phyloP scores from a whole-genome alignment of 2,113 vertebrate species.

The Menidia beryllina region DNA sequence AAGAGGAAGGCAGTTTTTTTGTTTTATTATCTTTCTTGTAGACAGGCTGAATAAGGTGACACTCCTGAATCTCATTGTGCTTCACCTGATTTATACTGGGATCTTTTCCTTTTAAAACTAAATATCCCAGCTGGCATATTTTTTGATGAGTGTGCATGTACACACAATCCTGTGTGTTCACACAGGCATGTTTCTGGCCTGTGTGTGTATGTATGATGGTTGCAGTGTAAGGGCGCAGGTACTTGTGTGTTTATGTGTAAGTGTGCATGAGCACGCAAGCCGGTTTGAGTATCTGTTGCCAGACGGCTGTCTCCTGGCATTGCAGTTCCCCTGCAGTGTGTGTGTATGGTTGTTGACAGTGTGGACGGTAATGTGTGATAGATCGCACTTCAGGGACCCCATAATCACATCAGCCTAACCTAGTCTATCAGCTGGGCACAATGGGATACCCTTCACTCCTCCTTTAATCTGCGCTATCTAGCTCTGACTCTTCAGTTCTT shows the following conservation, averaged over 20 bases:
- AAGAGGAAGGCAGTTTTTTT: background rate
- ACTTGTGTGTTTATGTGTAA: conserved; percentile 37
- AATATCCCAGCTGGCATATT: conserved; percentile 20
- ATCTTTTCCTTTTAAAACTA: conserved; percentile 37
- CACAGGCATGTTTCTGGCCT: conserved; percentile 15
- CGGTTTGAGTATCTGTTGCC: conserved; percentile 73
- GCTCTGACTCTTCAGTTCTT: conserved; percentile 56
- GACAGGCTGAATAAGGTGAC: conserved; percentile 14
- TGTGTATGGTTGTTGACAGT: conserved; percentile 84
- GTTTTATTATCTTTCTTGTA: conserved; percentile 9
- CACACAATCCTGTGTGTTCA: conserved; percentile 17
- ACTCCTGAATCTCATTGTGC: conserved; percentile 33
- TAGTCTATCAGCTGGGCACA: conserved; percentile 83
- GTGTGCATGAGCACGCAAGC: conserved; percentile 58
- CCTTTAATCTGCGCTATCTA: conserved; percentile 81
- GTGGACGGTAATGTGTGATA: conserved; percentile 87
- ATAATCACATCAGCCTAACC: conserved; percentile 86
- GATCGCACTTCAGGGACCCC: conserved; percentile 85
- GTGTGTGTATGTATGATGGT: conserved; percentile 21
- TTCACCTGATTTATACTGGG: conserved; percentile 40
- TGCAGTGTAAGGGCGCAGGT: conserved; percentile 28
- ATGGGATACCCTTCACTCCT: conserved; percentile 83
- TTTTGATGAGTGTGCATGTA: conserved; percentile 6
- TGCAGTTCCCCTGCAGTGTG: conserved; percentile 80
- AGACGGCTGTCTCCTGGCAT: conserved; percentile 85